A percentile compares a stretch with the other conserved stretches of the same genome.
phyloP scores from a whole-genome alignment of 30 jellyfish, hydroid and myxozoan genomes.

The Mastigias papua region DNA sequence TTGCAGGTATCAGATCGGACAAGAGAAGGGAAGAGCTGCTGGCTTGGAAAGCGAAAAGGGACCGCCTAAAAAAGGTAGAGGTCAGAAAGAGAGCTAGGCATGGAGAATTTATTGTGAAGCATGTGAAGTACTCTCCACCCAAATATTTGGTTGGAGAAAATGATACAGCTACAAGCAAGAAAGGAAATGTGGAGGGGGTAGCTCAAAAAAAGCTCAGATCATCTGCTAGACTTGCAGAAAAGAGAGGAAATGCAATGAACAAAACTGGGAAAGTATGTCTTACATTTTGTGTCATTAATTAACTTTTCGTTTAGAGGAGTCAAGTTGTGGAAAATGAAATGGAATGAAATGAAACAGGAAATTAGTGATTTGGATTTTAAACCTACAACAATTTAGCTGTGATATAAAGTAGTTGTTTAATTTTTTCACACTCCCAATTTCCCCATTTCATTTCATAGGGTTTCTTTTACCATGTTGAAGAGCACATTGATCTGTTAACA shows the following conservation, averaged over 20 bases:
- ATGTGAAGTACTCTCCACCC: conserved; percentile 53
- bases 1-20: not conserved
- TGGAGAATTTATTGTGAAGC: conserved; percentile 52
- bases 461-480: too few species aligned
- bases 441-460: too few species aligned
- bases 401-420: too few species aligned
- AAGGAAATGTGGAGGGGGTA: not conserved
- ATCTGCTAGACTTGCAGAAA: conserved; percentile 11
- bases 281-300: too few species aligned
- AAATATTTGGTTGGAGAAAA: conserved; percentile 13
- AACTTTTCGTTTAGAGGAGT: too few species aligned
- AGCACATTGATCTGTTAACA: too few species aligned
- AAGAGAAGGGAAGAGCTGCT: conserved; percentile 43
- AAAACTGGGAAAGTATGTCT: not conserved
- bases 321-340: too few species aligned
- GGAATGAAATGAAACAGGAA: too few species aligned
- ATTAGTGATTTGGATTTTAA: too few species aligned
- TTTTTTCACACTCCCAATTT: too few species aligned
- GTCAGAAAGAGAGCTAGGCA: not conserved
- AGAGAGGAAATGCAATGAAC: not conserved
- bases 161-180: not conserved
- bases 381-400: too few species aligned
- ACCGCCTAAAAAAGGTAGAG: conserved; percentile 13
- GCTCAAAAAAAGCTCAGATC: conserved; percentile 17
- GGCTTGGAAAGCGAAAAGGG: conserved; percentile 36